These are phyloP conservation scores for Lasioglossum oenotherae DNA, from an alignment of 2,888 invertebrate genomes.

Conservation along the genomic window DNA sequence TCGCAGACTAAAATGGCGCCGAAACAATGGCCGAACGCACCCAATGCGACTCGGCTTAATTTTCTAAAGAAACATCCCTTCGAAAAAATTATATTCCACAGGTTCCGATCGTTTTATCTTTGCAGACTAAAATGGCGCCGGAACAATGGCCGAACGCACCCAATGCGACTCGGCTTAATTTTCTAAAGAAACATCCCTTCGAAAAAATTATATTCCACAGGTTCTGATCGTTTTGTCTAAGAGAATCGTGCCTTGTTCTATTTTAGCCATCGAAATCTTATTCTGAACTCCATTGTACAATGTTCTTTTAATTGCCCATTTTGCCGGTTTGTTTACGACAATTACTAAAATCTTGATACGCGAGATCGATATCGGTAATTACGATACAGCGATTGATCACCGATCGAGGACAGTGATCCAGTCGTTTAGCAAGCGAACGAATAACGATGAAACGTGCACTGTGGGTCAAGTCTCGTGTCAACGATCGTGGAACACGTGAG, in stretches of 20 bases:
- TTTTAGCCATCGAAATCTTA: not conserved
- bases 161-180: not conserved
- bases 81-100: not conserved
- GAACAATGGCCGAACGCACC: not conserved
- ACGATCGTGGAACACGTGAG: constrained; percentile 32
- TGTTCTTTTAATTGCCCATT: not conserved
- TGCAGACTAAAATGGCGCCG: not conserved
- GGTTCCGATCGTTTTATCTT: not conserved
- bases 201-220: not conserved
- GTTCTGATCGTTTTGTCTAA: not conserved
- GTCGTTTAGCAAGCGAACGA: not conserved
- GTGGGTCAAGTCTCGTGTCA: constrained; percentile 6
- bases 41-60: not conserved
- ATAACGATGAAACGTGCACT: not conserved
- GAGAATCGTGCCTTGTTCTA: not conserved
- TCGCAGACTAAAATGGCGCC: not conserved
- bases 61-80: not conserved
- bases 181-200: not conserved
- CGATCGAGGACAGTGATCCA: not conserved
- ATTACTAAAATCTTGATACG: not conserved
- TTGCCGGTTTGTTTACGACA: not conserved
- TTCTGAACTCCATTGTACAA: not conserved
- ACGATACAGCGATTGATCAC: not conserved
- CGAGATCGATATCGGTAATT: not conserved
- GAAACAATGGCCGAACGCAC: not conserved